Evolutionary conservation across 2,888 invertebrate genomes (phyloP).

Genomic region (Hyppa rectilinea): DNA sequence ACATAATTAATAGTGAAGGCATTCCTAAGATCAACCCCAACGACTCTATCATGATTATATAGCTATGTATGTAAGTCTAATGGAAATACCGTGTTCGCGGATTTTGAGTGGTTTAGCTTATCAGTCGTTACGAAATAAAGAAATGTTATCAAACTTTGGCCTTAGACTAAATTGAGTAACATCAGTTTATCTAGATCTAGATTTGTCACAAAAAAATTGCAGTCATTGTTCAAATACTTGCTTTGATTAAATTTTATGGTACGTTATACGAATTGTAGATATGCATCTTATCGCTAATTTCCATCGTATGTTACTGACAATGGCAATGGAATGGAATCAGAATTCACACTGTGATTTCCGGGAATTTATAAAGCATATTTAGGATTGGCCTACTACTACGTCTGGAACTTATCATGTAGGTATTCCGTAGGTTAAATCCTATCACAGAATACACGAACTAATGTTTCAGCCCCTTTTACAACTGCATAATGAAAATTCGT

Average conservation of each 20-base stretch:
- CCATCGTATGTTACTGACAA: constrained; percentile 28
- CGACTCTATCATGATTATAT: constrained; percentile 34
- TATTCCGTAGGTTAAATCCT: constrained; percentile 21
- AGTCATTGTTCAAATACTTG: constrained; percentile 25
- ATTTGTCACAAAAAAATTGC: constrained; percentile 19
- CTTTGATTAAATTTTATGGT: constrained; percentile 23
- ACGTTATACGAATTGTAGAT: constrained; percentile 28
- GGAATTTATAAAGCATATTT: constrained; percentile 12
- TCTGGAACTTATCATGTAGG: constrained; percentile 26
- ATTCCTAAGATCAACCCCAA: constrained; percentile 53
- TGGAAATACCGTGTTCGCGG: constrained; percentile 46
- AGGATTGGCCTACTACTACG: constrained; percentile 12
- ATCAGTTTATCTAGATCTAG: constrained; percentile 29
- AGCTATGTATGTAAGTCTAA: constrained; percentile 26
- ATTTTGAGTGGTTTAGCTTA: constrained; percentile 34
- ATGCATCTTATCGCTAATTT: constrained; percentile 48
- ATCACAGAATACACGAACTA: too few species aligned
- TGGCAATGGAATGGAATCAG: constrained; percentile 15
- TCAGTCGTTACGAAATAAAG: constrained; percentile 44
- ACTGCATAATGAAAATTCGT: constrained; percentile 55
- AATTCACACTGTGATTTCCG: constrained; percentile 20
- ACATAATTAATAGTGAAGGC: constrained; percentile 77
- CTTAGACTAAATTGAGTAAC: constrained; percentile 31
- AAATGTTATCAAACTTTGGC: constrained; percentile 33
- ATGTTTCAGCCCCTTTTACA: constrained; percentile 51